Base-by-base conservation (phyloP, 2,797 vertebrate species). In the Chelidonichthys spinosus region DNA sequence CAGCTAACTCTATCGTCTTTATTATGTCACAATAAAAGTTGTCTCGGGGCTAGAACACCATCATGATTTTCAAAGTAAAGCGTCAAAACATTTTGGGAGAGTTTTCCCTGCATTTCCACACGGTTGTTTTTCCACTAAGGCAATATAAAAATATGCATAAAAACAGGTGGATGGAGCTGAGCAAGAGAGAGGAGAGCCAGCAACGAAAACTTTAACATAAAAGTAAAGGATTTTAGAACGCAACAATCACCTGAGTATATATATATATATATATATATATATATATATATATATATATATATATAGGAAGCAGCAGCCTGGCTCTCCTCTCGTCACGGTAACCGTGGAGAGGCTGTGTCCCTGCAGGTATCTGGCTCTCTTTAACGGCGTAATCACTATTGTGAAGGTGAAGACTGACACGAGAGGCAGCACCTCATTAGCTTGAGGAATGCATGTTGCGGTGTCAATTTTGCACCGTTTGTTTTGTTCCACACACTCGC, bases 301-400 rank as follows among this genome's bases (percentile, higher is more conserved):
- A 25, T 25, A 44, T 17, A n/a, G 47, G 47, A 50, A 83, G 66
- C 74, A 73, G 71, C 72, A 69, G n/a, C 62, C 72, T 72, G 79
- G 32, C 68, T 79, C 86, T 77, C 70, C 81, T 74, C 91, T 94
- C 92, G 94, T 93, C 91, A 91, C 76, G 85, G 92, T 88, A 93
- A 94, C 90, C 35, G 72, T 35, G 15, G 49, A 72, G 70, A 13
- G 66, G 25, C 25, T 80, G 67, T 63, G 74, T 17, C 18, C 5
- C 58, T 82, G 69, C 66, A 62, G 70, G 83, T 85, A 74, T 64
- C 63, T 36, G n/a, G 63, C 60, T 83, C 65, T 53, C 68, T 69
- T 68, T 71, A 76, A 68, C 56, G 32, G 40, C 68, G 68, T 80
- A 56, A 86, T 82, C 60, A 72, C 78, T 53, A 65, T 63, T 50